These are phyloP conservation scores for Aricia agestis DNA, from an alignment of 1,140 invertebrate species.

Conservation along the genomic window DNA sequence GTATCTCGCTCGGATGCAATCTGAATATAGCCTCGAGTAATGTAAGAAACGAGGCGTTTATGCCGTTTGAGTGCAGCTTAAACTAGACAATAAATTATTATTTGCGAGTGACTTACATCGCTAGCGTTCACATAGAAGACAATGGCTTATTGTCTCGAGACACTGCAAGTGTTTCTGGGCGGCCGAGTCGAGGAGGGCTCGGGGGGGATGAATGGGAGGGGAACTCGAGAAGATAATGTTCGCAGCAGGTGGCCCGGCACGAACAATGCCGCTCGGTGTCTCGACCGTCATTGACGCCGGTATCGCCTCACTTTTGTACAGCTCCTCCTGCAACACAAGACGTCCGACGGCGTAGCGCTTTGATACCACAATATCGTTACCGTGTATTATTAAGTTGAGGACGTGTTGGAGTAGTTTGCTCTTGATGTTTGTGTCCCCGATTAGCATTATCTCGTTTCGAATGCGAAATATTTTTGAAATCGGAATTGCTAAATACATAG, in stretches of 20 bases:
- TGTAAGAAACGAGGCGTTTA: too few relatives aligned
- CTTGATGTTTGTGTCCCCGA: too few relatives aligned
- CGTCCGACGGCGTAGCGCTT: neutral
- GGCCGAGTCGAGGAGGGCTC: neutral
- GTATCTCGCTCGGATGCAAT: neutral
- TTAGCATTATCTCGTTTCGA: too few relatives aligned
- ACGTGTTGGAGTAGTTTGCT: too few relatives aligned
- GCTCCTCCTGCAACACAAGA: neutral
- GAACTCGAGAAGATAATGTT: neutral
- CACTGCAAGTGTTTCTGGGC: neutral
- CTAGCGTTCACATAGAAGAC: neutral
- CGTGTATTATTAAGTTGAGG: too few relatives aligned
- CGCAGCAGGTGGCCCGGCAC: neutral
- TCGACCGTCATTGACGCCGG: neutral
- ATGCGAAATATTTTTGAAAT: too few relatives aligned
- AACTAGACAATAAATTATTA: neutral
- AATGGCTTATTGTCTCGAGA: neutral
- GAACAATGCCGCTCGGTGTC: neutral
- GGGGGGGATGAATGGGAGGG: too few relatives aligned
- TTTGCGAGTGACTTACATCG: neutral
- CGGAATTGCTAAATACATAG: too few relatives aligned
- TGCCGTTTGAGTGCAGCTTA: too few relatives aligned
- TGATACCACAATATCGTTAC: neutral
- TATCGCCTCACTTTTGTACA: neutral
- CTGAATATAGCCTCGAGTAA: too few relatives aligned